These are phyloP conservation scores for Pteronura brasiliensis DNA, from an alignment of 2,113 vertebrate species.

Conservation along the genomic window DNA sequence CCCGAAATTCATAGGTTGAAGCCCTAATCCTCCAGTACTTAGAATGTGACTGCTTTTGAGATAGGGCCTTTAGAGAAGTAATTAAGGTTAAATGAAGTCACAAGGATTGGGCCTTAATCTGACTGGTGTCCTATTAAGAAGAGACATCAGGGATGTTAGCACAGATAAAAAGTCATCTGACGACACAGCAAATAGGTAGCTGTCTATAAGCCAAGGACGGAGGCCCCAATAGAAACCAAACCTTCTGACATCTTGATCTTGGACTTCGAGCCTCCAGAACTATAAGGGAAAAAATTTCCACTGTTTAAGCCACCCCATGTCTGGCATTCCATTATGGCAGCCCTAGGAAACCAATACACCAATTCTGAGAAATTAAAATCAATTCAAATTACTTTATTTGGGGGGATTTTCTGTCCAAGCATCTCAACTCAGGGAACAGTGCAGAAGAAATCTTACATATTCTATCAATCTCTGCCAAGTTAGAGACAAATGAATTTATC, in stretches of 20 bases:
- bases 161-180: background rate
- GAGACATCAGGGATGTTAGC: background rate
- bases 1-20: background rate
- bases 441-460: background rate
- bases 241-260: background rate
- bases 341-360: background rate
- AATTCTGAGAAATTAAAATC: constrained; percentile 26
- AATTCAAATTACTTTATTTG: background rate
- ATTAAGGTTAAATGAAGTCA: background rate
- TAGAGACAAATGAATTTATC: background rate
- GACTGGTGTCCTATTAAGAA: background rate
- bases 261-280: background rate
- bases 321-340: background rate
- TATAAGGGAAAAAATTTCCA: background rate
- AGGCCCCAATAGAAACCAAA: background rate
- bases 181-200: background rate
- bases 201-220: background rate
- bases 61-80: background rate
- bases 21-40: background rate
- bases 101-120: background rate
- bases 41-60: background rate
- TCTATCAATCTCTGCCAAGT: background rate
- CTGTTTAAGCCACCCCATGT: background rate
- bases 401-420: background rate
- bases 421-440: background rate